Percentiles rank a stretch among this genome's conserved stretches.
Conservation (phyloP, 2,888 invertebrate species). For the Hirtodrosophila trivittata region DNA sequence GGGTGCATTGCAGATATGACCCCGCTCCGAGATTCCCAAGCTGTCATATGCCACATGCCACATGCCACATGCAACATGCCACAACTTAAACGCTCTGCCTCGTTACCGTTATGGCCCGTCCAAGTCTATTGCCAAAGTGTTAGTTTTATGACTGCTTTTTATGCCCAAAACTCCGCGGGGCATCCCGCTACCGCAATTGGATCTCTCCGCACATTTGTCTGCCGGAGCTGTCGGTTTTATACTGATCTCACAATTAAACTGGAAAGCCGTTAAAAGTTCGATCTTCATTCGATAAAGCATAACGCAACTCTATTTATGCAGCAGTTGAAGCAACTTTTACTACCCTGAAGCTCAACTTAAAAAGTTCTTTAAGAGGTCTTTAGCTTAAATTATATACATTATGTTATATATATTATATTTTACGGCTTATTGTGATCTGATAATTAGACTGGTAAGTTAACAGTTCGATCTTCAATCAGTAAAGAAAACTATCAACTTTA, state of each 20-base stretch:
- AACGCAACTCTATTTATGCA: too few relatives aligned
- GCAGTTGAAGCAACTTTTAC: too few relatives aligned
- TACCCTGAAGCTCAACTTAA: too few relatives aligned
- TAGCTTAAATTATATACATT: too few relatives aligned
- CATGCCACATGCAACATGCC: conserved; percentile 9
- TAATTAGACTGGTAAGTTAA: too few relatives aligned
- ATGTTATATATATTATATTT: too few relatives aligned
- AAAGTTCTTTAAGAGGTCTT: too few relatives aligned
- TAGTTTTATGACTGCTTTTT: conserved; percentile 34
- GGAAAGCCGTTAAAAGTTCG: background rate
- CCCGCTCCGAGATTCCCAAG: conserved; percentile 5
- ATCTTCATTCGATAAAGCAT: background rate
- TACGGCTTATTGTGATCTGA: too few relatives aligned
- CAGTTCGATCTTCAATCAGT: too few relatives aligned
- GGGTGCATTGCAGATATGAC: conserved; percentile 41
- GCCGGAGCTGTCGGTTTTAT: conserved; percentile 20
- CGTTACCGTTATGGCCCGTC: conserved; percentile 40
- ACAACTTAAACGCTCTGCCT: background rate
- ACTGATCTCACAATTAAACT: conserved; percentile 41
- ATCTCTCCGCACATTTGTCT: conserved; percentile 24
- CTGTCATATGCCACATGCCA: conserved; percentile 12
- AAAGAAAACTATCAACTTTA: too few relatives aligned
- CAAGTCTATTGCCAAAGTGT: conserved; percentile 6
- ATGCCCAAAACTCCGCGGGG: conserved; percentile 16
- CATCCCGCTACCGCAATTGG: conserved; percentile 19